These are phyloP conservation scores for Paracanthobrama guichenoti DNA, from an alignment of 2,113 vertebrate species.

Conservation along the genomic window DNA sequence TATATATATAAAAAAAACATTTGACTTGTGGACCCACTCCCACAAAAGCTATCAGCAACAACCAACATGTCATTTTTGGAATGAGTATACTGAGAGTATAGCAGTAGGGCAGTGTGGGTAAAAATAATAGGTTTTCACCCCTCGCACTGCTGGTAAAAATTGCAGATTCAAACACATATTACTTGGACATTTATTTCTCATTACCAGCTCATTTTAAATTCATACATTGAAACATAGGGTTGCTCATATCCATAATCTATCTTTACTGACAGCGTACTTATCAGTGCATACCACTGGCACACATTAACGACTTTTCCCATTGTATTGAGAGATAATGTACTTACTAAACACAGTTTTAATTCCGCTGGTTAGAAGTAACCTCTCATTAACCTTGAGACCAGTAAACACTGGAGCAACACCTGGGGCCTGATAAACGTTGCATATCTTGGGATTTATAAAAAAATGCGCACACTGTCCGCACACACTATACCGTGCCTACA, in stretches of 20 bases:
- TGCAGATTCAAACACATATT: not conserved
- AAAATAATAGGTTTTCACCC: constrained; percentile 13
- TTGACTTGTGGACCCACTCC: not conserved
- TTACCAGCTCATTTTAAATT: constrained; percentile 27
- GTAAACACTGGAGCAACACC: constrained; percentile 8
- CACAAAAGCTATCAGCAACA: constrained; percentile 13
- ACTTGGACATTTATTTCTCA: constrained; percentile 7
- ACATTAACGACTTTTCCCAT: constrained; percentile 1
- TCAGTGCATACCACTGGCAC: not conserved
- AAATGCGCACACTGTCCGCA: too few relatives aligned
- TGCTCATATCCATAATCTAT: constrained; percentile 17
- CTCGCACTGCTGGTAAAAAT: not conserved
- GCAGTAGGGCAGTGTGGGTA: not conserved
- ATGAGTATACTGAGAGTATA: not conserved
- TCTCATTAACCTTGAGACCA: constrained; percentile 39
- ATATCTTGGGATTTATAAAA: too few relatives aligned
- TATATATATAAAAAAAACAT: not conserved
- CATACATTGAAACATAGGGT: not conserved
- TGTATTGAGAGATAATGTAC: constrained; percentile 23
- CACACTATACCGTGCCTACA: too few relatives aligned
- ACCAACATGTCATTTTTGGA: not conserved
- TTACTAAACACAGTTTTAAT: not conserved
- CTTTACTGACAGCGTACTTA: constrained; percentile 30
- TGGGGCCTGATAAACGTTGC: too few relatives aligned
- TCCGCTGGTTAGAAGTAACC: constrained; percentile 22